Conservation (phyloP, 2,797 vertebrate species). For the Danio kyathit region DNA sequence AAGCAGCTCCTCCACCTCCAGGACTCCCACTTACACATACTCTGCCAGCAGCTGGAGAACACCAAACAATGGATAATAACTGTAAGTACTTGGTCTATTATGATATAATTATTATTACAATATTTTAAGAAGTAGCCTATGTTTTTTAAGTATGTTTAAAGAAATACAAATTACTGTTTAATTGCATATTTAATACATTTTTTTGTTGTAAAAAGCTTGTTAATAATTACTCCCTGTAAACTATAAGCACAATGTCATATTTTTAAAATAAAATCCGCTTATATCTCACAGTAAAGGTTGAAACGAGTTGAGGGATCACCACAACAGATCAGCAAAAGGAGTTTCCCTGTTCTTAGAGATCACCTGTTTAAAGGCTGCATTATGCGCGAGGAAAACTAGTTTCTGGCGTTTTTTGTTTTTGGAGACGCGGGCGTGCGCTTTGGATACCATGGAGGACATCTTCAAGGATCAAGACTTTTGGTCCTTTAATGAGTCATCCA, state of each 20-base stretch:
- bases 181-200: neutral
- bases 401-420: neutral
- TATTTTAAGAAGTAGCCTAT: too few relatives aligned
- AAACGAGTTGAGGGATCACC: neutral
- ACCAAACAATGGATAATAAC: slow-evolving; percentile 33
- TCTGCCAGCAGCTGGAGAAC: slow-evolving; percentile 11
- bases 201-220: neutral
- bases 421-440: slow-evolving; percentile 24
- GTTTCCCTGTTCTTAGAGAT: neutral
- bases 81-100: slow-evolving; percentile 43
- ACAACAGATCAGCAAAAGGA: neutral
- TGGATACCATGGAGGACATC: slow-evolving; percentile 73
- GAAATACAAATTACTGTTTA: neutral
- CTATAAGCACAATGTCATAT: neutral
- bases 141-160: too few relatives aligned
- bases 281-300: slow-evolving; percentile 13
- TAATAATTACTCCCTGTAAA: neutral
- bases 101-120: neutral
- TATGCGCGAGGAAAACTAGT: slow-evolving; percentile 13
- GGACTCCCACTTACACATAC: slow-evolving; percentile 39
- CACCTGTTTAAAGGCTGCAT: neutral
- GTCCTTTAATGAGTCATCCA: slow-evolving; percentile 72
- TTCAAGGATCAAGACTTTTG: slow-evolving; percentile 65
- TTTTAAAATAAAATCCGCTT: neutral
- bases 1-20: slow-evolving; percentile 35